Percentiles rank a stretch among this genome's conserved stretches.
These are phyloP conservation scores for Thunnus thynnus DNA, from an alignment of 2,113 vertebrate species.

Conservation along the genomic window DNA sequence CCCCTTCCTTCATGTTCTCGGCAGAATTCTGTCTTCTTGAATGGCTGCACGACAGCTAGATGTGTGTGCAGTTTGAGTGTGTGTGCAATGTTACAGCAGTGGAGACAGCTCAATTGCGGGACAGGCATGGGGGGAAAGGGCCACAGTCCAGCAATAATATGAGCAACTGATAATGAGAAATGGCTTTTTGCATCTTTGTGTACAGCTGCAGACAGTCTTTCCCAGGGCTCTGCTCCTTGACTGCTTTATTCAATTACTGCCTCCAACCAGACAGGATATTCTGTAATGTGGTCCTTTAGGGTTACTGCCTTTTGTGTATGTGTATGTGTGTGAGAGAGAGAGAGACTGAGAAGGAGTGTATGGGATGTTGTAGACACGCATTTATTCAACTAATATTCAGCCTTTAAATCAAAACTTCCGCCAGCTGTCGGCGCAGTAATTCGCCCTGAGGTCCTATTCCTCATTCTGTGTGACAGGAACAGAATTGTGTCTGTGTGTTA, in stretches of 20 bases:
- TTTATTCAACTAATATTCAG: slow-evolving; percentile 71
- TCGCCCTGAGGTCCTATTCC: slow-evolving; percentile 58
- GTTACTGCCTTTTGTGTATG: slow-evolving; percentile 10
- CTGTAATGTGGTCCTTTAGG: neutral
- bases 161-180: slow-evolving; percentile 57
- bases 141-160: slow-evolving; percentile 51
- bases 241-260: slow-evolving; percentile 75
- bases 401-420: slow-evolving; percentile 79
- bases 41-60: neutral
- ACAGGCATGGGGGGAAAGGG: slow-evolving; percentile 28
- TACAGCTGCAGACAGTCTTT: slow-evolving; percentile 77
- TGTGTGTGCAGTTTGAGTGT: slow-evolving; percentile 8
- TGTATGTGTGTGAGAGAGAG: neutral
- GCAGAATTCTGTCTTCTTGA: slow-evolving; percentile 28
- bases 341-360: neutral
- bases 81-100: neutral
- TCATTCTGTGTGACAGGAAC: slow-evolving; percentile 61
- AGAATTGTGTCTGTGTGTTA: slow-evolving; percentile 11
- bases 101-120: slow-evolving; percentile 38
- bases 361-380: slow-evolving; percentile 38
- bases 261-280: slow-evolving; percentile 81
- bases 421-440: slow-evolving; percentile 59
- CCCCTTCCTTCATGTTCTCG: slow-evolving; percentile 23
- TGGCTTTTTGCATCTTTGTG: slow-evolving; percentile 82
- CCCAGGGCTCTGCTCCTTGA: slow-evolving; percentile 80